These are phyloP conservation scores for Melangyna quadrimaculata DNA, from an alignment of 2,888 invertebrate genomes.

Conservation along the genomic window DNA sequence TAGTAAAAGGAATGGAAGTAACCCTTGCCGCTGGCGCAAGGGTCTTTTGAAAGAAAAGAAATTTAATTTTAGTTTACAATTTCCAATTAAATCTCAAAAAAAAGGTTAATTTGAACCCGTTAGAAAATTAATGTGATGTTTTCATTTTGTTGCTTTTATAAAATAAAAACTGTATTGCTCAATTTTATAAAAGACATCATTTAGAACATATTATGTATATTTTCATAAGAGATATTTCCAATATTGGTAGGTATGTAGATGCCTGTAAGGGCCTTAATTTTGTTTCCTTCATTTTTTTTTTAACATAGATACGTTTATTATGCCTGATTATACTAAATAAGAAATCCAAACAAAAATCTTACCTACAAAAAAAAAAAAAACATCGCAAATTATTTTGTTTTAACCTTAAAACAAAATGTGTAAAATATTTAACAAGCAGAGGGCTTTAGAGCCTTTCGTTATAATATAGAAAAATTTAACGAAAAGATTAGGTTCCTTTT, in stretches of 20 bases:
- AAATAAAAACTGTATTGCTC: not conserved
- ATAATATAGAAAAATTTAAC: too few relatives aligned
- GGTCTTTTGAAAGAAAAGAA: not conserved
- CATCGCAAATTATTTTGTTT: too few relatives aligned
- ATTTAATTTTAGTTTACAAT: not conserved
- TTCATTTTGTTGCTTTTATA: not conserved
- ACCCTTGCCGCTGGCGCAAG: not conserved
- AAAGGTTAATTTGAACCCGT: slow-evolving; percentile 3
- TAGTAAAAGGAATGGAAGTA: not conserved
- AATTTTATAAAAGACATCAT: not conserved
- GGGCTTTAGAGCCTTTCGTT: too few relatives aligned
- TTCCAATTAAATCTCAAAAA: not conserved
- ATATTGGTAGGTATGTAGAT: not conserved
- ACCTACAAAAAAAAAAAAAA: too few relatives aligned
- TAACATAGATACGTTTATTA: too few relatives aligned
- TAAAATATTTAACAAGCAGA: too few relatives aligned
- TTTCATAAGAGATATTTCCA: not conserved
- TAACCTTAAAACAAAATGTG: too few relatives aligned
- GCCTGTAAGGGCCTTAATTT: too few relatives aligned
- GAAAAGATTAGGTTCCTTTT: too few relatives aligned
- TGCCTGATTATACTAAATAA: too few relatives aligned
- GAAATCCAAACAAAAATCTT: too few relatives aligned
- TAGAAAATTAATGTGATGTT: not conserved
- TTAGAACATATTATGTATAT: slow-evolving; percentile 3
- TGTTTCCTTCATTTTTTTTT: too few relatives aligned